phyloP scores from a whole-genome alignment of 2,113 vertebrate species.

The Marmota monax region DNA sequence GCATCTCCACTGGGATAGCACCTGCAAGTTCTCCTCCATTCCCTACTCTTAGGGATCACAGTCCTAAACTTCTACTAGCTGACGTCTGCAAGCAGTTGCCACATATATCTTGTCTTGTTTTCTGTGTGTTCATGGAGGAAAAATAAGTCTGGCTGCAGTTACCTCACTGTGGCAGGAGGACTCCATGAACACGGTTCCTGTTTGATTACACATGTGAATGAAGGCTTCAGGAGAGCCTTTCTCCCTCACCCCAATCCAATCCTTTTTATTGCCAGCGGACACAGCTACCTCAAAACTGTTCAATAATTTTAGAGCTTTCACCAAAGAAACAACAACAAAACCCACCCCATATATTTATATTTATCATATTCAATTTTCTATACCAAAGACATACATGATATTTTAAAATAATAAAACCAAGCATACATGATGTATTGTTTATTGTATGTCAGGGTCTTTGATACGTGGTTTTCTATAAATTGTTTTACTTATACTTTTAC shows the following conservation, averaged over 20 bases:
- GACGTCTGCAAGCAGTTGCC: no score
- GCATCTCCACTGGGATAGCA: no score
- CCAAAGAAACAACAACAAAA: not conserved
- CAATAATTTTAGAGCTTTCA: not conserved
- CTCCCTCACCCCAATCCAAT: not conserved
- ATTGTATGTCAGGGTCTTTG: not conserved
- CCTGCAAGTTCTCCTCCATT: not conserved
- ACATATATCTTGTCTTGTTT: not conserved
- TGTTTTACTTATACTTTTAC: not conserved
- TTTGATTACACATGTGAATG: not conserved
- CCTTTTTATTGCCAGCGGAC: not conserved
- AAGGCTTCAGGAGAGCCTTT: fast-evolving
- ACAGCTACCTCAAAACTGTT: not conserved
- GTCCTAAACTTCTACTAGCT: no score
- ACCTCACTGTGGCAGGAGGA: not conserved
- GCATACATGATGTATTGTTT: no score
- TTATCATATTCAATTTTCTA: not conserved
- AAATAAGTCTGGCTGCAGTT: not conserved
- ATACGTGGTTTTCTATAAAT: not conserved
- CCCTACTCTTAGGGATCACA: not conserved
- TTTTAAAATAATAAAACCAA: not conserved
- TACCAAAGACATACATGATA: not conserved
- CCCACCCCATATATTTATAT: not conserved
- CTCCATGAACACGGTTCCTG: no score
- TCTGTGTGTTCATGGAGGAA: not conserved